phyloP scores from a whole-genome alignment of 2,888 invertebrate species.

The Apamea anceps region DNA sequence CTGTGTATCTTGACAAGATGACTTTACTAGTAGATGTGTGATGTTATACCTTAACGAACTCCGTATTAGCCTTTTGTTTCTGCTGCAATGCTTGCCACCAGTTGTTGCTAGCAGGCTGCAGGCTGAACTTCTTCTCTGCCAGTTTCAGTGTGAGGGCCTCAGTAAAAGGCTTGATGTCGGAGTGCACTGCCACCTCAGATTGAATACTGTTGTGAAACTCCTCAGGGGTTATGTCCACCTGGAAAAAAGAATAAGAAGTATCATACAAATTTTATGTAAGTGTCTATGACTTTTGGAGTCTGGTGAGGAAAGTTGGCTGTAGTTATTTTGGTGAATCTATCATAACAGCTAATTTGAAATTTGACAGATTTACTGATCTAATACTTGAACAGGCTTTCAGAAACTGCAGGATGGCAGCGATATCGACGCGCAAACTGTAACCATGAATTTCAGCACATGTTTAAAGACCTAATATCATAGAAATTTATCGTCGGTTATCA shows the following conservation, averaged over 20 bases:
- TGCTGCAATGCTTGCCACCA: conserved; percentile 95
- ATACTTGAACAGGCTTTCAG: not conserved
- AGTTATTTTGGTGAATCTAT: not conserved
- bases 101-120: conserved; percentile 86
- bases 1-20: not conserved
- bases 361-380: not conserved
- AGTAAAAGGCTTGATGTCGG: conserved; percentile 94
- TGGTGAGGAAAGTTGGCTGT: not conserved
- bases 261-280: not conserved
- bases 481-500: no score
- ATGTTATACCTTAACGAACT: conserved; percentile 91
- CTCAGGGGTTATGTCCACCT: conserved; percentile 97
- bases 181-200: conserved; percentile 94
- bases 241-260: not conserved
- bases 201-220: conserved; percentile 97
- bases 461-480: no score
- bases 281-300: not conserved
- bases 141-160: conserved; percentile 91
- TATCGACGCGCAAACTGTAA: no score
- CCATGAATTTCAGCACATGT: no score
- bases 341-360: not conserved
- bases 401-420: not conserved
- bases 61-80: conserved; percentile 93
- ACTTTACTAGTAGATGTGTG: not conserved
- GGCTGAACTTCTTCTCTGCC: conserved; percentile 90